A percentile compares a stretch with the other conserved stretches of the same genome.
These are phyloP conservation scores for Rhogogaster chlorosoma DNA, from an alignment of 2,888 invertebrate species.

Conservation along the genomic window DNA sequence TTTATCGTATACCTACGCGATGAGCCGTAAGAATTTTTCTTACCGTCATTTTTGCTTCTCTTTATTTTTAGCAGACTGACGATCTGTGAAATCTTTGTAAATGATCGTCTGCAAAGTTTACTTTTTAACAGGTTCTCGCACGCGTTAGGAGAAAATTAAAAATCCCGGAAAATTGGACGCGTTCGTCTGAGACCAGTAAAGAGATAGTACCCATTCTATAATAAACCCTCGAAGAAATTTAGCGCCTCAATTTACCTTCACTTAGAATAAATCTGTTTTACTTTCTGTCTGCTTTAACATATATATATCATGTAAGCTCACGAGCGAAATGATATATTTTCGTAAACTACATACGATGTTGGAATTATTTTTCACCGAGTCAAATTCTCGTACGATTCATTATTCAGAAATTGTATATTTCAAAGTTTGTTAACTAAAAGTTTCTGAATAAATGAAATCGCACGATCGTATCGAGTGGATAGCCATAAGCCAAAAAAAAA, in stretches of 20 bases:
- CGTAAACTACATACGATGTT: neutral
- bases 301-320: neutral
- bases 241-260: neutral
- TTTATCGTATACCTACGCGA: neutral
- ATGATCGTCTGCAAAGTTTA: neutral
- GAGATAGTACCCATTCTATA: neutral
- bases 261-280: neutral
- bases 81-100: neutral
- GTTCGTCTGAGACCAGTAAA: neutral
- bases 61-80: neutral
- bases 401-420: neutral
- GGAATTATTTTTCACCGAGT: neutral
- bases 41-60: neutral
- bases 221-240: neutral
- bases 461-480: neutral
- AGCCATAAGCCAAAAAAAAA: neutral
- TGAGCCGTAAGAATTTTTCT: neutral
- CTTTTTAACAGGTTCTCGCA: neutral
- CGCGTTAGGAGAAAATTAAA: neutral
- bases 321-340: neutral
- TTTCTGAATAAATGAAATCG: neutral
- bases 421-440: neutral
- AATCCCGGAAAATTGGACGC: slow-evolving; percentile 3
- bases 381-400: neutral
- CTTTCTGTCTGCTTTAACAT: neutral